Conservation (phyloP, 2,113 vertebrate species). For the Salvelinus alpinus region DNA sequence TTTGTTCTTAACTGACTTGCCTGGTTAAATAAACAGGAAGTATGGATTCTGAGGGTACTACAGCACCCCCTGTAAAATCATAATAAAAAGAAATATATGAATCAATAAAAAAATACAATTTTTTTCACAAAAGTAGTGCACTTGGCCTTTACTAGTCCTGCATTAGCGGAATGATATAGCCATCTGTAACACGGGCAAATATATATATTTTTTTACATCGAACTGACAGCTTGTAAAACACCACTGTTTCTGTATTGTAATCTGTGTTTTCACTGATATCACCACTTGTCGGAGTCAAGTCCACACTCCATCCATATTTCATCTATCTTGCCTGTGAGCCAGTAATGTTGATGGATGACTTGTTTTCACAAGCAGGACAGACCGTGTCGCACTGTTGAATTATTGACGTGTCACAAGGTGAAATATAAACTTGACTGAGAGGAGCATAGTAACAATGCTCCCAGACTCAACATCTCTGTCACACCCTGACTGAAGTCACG, state of each 20-base stretch:
- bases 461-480: background rate
- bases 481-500: background rate
- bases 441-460: background rate
- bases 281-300: background rate
- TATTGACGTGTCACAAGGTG: background rate
- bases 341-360: slow-evolving; percentile 6
- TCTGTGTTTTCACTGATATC: background rate
- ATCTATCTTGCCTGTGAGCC: background rate
- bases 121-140: no score
- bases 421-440: background rate
- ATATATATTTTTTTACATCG: no score
- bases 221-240: background rate
- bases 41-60: no score
- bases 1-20: no score
- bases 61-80: no score
- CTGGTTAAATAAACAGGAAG: no score
- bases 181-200: no score
- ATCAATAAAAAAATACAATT: no score
- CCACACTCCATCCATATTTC: background rate
- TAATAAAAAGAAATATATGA: no score
- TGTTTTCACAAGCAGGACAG: slow-evolving; percentile 7
- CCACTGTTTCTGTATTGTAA: background rate
- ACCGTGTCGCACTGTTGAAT: slow-evolving; percentile 1
- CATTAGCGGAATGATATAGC: no score
- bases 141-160: no score